Percentiles rank a stretch among this genome's conserved stretches.
phyloP scores from a whole-genome alignment of 1,140 invertebrate genomes.

The Trachymyrmex cornetzi region DNA sequence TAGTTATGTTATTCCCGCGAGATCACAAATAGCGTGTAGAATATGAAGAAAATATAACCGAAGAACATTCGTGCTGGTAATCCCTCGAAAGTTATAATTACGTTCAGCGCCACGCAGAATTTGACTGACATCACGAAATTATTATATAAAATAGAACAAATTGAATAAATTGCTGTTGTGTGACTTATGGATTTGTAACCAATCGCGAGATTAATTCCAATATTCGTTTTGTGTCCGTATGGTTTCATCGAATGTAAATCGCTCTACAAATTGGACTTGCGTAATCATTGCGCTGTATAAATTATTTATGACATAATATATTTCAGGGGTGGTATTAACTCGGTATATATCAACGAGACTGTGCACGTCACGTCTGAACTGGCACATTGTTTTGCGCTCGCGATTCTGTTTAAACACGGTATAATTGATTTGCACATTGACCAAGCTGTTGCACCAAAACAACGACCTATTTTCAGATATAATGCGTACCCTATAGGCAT shows the following conservation, averaged over 20 bases:
- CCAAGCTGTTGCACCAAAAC: constrained; percentile 67
- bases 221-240: constrained; percentile 49
- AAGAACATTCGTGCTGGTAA: constrained; percentile 6
- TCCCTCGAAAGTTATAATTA: constrained; percentile 18
- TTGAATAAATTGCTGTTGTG: constrained; percentile 47
- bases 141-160: constrained; percentile 32
- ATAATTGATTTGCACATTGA: constrained; percentile 75
- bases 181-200: constrained; percentile 62
- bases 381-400: constrained; percentile 68
- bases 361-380: constrained; percentile 66
- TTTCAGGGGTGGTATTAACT: constrained; percentile 65
- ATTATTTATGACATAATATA: constrained; percentile 68
- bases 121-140: constrained; percentile 30
- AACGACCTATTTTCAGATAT: constrained; percentile 71
- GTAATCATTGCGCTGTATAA: constrained; percentile 64
- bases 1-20: constrained; percentile 26
- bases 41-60: constrained; percentile 6
- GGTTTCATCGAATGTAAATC: constrained; percentile 62
- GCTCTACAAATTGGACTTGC: constrained; percentile 58
- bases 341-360: constrained; percentile 46
- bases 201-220: constrained; percentile 56
- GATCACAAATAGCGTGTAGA: constrained; percentile 30
- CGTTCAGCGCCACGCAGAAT: not conserved
- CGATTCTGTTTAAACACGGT: constrained; percentile 72
- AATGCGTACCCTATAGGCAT: constrained; percentile 65